Base-by-base conservation (phyloP, 2,797 vertebrate genomes). In the Brachymystax lenok region DNA sequence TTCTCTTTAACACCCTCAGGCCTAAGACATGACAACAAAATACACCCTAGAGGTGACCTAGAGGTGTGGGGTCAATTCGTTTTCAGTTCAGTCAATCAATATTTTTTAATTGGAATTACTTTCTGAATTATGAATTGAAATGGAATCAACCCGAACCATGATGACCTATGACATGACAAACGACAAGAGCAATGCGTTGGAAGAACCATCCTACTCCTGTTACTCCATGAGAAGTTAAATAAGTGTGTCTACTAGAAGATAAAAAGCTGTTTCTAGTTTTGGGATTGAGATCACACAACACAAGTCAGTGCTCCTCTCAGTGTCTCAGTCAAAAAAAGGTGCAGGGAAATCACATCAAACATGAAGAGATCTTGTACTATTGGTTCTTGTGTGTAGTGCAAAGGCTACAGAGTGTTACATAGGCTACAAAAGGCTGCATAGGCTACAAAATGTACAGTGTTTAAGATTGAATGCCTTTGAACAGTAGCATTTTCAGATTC, bases 221-320 rank as follows among this genome's bases (percentile, higher is more conserved):
- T 59, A 21, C 7, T 21, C n/a, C 4, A n/a, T 10, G 56, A n/a
- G n/a, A 50, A 6, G 63, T 64, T 28, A n/a, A 66, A 19, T 64
- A 50, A 59, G 40, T 51, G 61, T 66, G 5, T 66, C 51, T 67
- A 17, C 30, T 19, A 35, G 13, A 46, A n/a, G 54, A 10, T 12
- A 61, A 1, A 64, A 21, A 35, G 59, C 61, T 74, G 35, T 74
- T 66, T 74, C 40, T 74, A 27, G 46, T 74, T 74, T 10, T n/a
- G 24, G 5, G 35, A 66, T 5, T 74, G 56, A 50, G 61, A 21
- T 74, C 5, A 46, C 40, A 10, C 4, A n/a, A 21, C 61, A 46
- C 40, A 74, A 16, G 40, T 46, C 40, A 46, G 40, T 46, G 40
- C 40, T 46, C 40, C 40, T 46, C 40, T 46, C 40, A 52, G 27